Conservation (phyloP, 2,113 vertebrate genomes). For the Falcunculus frontatus region DNA sequence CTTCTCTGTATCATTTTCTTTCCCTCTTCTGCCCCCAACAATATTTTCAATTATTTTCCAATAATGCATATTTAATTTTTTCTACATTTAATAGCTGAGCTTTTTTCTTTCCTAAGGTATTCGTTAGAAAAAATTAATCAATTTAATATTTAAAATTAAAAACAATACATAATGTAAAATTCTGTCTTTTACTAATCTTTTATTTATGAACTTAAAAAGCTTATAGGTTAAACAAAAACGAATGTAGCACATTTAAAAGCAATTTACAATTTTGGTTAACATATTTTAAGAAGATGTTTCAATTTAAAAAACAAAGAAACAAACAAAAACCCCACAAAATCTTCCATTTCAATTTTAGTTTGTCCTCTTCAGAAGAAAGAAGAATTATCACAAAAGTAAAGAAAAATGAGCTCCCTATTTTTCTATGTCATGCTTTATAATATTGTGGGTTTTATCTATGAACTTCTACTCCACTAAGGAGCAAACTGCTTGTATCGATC, state of each 20-base stretch:
- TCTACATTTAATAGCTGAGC: background rate
- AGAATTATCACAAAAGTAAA: background rate
- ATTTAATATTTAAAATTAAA: background rate
- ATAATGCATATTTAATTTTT: background rate
- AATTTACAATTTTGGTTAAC: background rate
- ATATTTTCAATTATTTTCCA: background rate
- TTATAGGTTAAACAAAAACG: background rate
- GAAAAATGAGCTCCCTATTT: background rate
- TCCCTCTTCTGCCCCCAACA: rapidly evolving
- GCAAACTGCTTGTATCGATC: background rate
- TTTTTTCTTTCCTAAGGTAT: background rate
- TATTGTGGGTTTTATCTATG: background rate
- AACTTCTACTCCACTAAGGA: background rate
- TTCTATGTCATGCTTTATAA: background rate
- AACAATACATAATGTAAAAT: background rate
- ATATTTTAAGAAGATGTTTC: background rate
- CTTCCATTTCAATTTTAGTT: background rate
- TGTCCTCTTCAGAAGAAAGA: background rate
- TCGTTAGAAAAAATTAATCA: background rate
- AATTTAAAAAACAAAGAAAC: background rate
- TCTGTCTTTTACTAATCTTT: background rate
- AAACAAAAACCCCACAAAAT: background rate
- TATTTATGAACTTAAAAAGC: background rate
- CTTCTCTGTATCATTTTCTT: background rate
- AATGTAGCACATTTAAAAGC: background rate